A percentile compares a stretch with the other conserved stretches of the same genome.
These are phyloP conservation scores for Melieria picta DNA, from an alignment of 2,888 invertebrate species.

Conservation along the genomic window DNA sequence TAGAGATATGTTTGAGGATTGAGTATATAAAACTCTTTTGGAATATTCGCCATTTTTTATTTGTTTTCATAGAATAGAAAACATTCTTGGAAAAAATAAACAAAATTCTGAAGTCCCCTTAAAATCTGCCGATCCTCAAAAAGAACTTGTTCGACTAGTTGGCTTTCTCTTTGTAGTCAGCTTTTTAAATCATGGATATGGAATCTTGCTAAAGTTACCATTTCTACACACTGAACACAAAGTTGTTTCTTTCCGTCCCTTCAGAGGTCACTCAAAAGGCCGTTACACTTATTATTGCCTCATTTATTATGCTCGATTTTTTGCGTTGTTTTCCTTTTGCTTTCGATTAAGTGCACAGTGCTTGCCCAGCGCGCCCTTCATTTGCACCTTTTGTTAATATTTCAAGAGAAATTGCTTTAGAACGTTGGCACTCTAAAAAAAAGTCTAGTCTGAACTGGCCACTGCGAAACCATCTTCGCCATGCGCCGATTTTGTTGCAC, in stretches of 20 bases:
- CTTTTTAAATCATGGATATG: too few species aligned
- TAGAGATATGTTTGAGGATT: too few species aligned
- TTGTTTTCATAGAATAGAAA: too few species aligned
- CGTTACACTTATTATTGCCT: slow-evolving; percentile 63
- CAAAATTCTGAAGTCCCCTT: too few species aligned
- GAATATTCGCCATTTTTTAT: too few species aligned
- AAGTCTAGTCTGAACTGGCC: neutral
- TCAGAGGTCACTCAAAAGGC: slow-evolving; percentile 57
- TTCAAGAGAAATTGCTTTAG: slow-evolving; percentile 48
- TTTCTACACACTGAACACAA: too few species aligned
- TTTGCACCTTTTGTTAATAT: slow-evolving; percentile 50
- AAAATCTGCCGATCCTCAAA: too few species aligned
- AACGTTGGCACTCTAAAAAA: slow-evolving; percentile 14
- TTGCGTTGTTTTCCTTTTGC: slow-evolving; percentile 2
- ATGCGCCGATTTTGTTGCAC: slow-evolving; percentile 4
- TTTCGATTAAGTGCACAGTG: slow-evolving; percentile 37
- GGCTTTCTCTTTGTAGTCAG: too few species aligned
- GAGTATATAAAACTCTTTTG: too few species aligned
- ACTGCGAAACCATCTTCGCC: neutral
- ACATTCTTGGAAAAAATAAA: too few species aligned
- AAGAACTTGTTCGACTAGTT: too few species aligned
- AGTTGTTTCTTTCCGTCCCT: neutral
- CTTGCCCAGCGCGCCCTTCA: slow-evolving; percentile 39
- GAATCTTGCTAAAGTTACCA: too few species aligned
- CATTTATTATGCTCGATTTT: slow-evolving; percentile 58